A percentile compares a stretch with the other conserved stretches of the same genome.
Conservation (phyloP, 1,140 invertebrate species). For the Aphelinus certus region DNA sequence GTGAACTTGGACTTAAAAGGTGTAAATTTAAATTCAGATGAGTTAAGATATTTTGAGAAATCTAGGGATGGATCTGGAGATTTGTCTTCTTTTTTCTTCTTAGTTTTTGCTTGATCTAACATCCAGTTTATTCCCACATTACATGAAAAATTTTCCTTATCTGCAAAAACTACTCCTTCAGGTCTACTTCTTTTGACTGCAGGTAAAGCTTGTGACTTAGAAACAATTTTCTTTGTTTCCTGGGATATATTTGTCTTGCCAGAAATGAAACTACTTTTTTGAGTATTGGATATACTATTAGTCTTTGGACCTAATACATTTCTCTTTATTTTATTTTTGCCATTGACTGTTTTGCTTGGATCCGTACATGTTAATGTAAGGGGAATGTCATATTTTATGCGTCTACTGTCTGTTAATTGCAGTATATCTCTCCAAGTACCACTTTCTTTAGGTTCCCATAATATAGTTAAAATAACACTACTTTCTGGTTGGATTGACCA, state of each 20-base stretch:
- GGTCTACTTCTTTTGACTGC: slow-evolving; percentile 39
- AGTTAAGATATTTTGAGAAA: slow-evolving; percentile 40
- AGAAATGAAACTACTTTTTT: slow-evolving; percentile 18
- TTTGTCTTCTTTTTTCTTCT: slow-evolving; percentile 35
- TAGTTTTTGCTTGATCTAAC: slow-evolving; percentile 39
- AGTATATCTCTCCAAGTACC: slow-evolving; percentile 71
- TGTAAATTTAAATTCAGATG: slow-evolving; percentile 42
- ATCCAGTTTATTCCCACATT: slow-evolving; percentile 35
- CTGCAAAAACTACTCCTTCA: not conserved
- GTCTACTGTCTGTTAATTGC: slow-evolving; percentile 70
- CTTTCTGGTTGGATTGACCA: slow-evolving; percentile 61
- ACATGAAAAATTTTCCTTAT: slow-evolving; percentile 48
- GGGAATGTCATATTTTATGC: slow-evolving; percentile 74
- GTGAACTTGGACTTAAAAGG: slow-evolving; percentile 34
- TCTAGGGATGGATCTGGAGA: slow-evolving; percentile 4
- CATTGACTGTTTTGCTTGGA: slow-evolving; percentile 56
- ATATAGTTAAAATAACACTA: slow-evolving; percentile 65
- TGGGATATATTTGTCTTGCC: slow-evolving; percentile 8
- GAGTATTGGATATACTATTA: slow-evolving; percentile 38
- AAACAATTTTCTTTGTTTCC: slow-evolving; percentile 6
- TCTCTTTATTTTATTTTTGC: slow-evolving; percentile 52
- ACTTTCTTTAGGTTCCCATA: slow-evolving; percentile 70
- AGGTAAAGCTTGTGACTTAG: slow-evolving; percentile 12
- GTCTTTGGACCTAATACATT: slow-evolving; percentile 51
- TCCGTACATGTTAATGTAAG: slow-evolving; percentile 60